phyloP scores from a whole-genome alignment of 2,888 invertebrate species.

The Luffia ferchaultella region DNA sequence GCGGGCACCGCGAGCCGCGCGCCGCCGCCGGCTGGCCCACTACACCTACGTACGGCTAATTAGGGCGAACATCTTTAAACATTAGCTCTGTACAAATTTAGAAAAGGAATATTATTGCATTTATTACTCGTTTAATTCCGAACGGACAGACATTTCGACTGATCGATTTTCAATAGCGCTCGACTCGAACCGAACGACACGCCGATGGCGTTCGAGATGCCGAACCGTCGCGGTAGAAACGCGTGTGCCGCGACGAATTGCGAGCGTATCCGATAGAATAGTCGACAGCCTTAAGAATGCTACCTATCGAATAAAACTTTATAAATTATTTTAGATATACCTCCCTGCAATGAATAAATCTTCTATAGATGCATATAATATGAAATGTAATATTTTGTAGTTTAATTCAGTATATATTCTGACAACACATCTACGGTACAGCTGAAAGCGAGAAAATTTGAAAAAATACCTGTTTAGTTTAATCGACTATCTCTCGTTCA shows the following conservation, averaged over 20 bases:
- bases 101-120: slow-evolving; percentile 7
- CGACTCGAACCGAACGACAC: neutral
- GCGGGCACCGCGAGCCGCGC: slow-evolving; percentile 15
- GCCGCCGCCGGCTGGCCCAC: slow-evolving; percentile 9
- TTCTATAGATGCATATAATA: slow-evolving; percentile 51
- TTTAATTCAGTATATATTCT: slow-evolving; percentile 40
- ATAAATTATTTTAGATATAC: slow-evolving; percentile 17
- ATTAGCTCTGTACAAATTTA: slow-evolving; percentile 6
- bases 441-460: slow-evolving; percentile 65
- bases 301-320: neutral
- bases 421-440: slow-evolving; percentile 67
- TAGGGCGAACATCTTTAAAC: slow-evolving; percentile 7
- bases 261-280: slow-evolving; percentile 6
- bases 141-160: neutral
- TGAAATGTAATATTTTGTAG: slow-evolving; percentile 60
- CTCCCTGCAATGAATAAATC: slow-evolving; percentile 53
- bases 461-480: slow-evolving; percentile 63
- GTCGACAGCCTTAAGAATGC: neutral
- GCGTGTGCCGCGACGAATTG: slow-evolving; percentile 17
- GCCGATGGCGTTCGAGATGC: neutral
- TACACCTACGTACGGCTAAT: slow-evolving; percentile 11
- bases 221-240: slow-evolving; percentile 19
- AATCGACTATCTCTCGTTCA: slow-evolving; percentile 62
- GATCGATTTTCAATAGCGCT: neutral
- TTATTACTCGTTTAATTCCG: neutral